These are phyloP conservation scores for Stegodyphus dumicola DNA, from an alignment of 1,140 invertebrate genomes.

Conservation along the genomic window DNA sequence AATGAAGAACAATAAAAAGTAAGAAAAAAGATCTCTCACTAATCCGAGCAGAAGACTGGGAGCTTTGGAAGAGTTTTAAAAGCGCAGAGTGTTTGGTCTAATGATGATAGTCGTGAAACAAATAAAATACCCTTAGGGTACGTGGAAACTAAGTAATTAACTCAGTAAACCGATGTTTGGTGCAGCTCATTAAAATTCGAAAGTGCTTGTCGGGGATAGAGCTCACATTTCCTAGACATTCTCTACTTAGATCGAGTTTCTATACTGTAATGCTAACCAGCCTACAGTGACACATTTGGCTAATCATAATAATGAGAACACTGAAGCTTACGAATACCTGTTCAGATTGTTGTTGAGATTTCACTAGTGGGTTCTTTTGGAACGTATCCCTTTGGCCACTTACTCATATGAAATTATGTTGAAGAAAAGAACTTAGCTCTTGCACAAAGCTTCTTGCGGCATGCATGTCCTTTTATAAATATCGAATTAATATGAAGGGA, in stretches of 20 bases:
- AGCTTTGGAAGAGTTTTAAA: conserved; percentile 34
- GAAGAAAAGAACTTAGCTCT: neutral
- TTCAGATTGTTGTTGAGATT: conserved; percentile 6
- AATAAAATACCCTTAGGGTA: conserved; percentile 57
- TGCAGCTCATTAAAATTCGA: conserved; percentile 57
- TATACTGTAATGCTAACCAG: conserved; percentile 10
- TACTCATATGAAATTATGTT: neutral
- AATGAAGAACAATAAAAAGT: conserved; percentile 44
- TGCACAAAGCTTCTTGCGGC: neutral
- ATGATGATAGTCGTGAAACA: conserved; percentile 55
- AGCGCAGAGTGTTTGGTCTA: conserved; percentile 31
- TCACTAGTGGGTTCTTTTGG: neutral
- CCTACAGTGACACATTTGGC: conserved; percentile 5
- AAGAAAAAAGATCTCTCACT: conserved; percentile 23
- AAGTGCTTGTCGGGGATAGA: conserved; percentile 27
- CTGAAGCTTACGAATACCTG: neutral
- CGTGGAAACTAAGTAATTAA: conserved; percentile 60
- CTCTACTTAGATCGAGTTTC: neutral
- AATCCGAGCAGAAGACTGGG: conserved; percentile 42
- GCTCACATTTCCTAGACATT: conserved; percentile 24
- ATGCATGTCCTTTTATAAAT: neutral
- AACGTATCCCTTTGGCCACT: neutral
- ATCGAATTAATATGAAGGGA: too few relatives aligned
- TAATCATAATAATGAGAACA: neutral
- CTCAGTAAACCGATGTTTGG: conserved; percentile 55